Base-by-base conservation (phyloP, 2,797 vertebrate species). In the Microhierax caerulescens region DNA sequence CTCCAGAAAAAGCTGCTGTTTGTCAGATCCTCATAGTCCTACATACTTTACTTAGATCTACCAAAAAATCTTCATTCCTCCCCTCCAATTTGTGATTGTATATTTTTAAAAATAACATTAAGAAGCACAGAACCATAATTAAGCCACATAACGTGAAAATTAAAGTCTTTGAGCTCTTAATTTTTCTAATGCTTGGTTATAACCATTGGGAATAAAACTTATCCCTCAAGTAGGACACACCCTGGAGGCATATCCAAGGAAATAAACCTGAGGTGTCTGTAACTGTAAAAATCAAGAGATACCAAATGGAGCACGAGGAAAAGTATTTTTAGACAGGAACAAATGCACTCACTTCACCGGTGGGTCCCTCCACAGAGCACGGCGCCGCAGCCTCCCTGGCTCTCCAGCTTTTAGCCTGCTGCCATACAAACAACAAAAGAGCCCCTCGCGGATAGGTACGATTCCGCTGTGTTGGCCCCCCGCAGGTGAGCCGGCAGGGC, bases 381-480 rank as follows among this genome's bases (percentile, higher is more conserved):
- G 5, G 12, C 69, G 6, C 27, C 19, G 45, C 73, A 45, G 36
- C n/a, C 57, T 15, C 2, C 23, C 28, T 2, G 10, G 5, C 47
- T 48, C 56, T 7, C 5, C 70, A 21, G 25, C 32, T 23, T 16
- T 3, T 0, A 2, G 2, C 11, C 1, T 9, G 9, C 25, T 13
- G 28, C 15, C 23, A 11, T 34, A 3, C 0, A 6, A 23, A 10
- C 19, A 6, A 12, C 10, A 11, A 3, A 5, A 2, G 3, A 19
- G 2, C 1, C 21, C 28, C 34, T 41, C 13, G 17, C 7, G 22
- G 2, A 18, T 4, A 4, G 2, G 2, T 2, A 11, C 0, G 13
- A 2, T 2, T 1, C 21, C 13, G 5, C 2, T 4, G 2, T 7
- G 7, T 1, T 0, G 3, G 5, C 4, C 7, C 11, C 39, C 36